Evolutionary conservation across 2,888 invertebrate species (phyloP).

Genomic region (Drosophila picticornis): DNA sequence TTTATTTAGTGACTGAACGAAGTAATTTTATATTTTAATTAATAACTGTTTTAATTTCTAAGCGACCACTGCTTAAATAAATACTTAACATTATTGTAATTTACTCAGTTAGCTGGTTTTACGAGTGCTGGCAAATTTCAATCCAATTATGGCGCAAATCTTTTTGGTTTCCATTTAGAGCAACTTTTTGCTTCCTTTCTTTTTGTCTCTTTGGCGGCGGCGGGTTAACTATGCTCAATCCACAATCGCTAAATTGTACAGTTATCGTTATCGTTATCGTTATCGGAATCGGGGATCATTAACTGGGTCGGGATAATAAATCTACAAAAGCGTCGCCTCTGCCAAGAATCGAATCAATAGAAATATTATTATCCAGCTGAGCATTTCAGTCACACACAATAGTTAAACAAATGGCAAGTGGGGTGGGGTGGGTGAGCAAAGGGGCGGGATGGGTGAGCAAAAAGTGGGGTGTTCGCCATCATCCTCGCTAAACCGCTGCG

Average conservation of each 20-base stretch:
- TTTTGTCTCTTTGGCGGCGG: slow-evolving; percentile 46
- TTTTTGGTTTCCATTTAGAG: slow-evolving; percentile 55
- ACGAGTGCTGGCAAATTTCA: slow-evolving; percentile 40
- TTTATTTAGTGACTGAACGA: not conserved
- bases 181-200: slow-evolving; percentile 36
- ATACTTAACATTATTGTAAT: slow-evolving; percentile 32
- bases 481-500: slow-evolving; percentile 57
- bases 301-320: slow-evolving; percentile 39
- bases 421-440: slow-evolving; percentile 21
- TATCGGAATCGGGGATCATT: slow-evolving; percentile 26
- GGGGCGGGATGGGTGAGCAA: slow-evolving; percentile 42
- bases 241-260: slow-evolving; percentile 22
- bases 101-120: slow-evolving; percentile 35
- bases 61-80: slow-evolving; percentile 7
- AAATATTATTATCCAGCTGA: slow-evolving; percentile 29
- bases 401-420: slow-evolving; percentile 20
- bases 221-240: slow-evolving; percentile 56
- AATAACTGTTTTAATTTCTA: not conserved
- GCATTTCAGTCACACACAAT: slow-evolving; percentile 25
- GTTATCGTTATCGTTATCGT: slow-evolving; percentile 25
- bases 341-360: slow-evolving; percentile 54
- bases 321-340: slow-evolving; percentile 72
- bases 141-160: slow-evolving; percentile 67
- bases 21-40: not conserved
- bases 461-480: slow-evolving; percentile 25